Base-by-base conservation (phyloP, 2,888 invertebrate species). In the Dyspetes luteomarginatus region DNA sequence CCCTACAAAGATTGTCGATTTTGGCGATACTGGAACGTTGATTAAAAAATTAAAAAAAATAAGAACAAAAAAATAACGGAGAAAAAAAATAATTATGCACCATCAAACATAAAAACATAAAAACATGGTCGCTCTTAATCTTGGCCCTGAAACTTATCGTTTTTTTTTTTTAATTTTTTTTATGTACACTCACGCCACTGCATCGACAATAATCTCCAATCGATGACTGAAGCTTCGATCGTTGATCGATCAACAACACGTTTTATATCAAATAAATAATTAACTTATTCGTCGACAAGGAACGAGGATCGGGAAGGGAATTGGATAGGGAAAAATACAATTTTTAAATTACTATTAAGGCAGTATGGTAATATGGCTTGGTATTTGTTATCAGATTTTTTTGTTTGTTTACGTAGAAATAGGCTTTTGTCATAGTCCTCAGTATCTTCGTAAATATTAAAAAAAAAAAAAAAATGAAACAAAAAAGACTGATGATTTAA, bases 321-420 rank as follows among this genome's bases (percentile, higher is more conserved):
- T 45, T 50, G 36, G 52, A 55, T 15, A 4, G 17, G 24, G 67
- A 62, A 78, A 77, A 79, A 82, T 84, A 82, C 73, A 50, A 78
- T 67, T 65, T 85, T 89, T 89, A 88, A 88, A 89, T 88, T 83
- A 89, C 89, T 90, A 90, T 89, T 90, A 91, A 91, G 91, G 91
- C 91, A 91, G 89, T 91, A 90, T 88, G 91, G 91, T 87, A 91
- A 90, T 90, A 88, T 90, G 88, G 89, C 88, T 89, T 88, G 85
- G 86, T 88, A 88, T 84, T 84, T 55, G 30, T 78, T 80, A 50
- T 73, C 48, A 36, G 69, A 41, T 72, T 67, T 56, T 56, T 41
- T 26, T 65, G 43, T 68, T 48, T 28, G 65, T 52, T 55, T 36
- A 85, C 75, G 77, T 86, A 71, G 52, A 86, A 83, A 81, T 81